These are phyloP conservation scores for Scolopax mira DNA, from an alignment of 2,113 vertebrate species.

Conservation along the genomic window DNA sequence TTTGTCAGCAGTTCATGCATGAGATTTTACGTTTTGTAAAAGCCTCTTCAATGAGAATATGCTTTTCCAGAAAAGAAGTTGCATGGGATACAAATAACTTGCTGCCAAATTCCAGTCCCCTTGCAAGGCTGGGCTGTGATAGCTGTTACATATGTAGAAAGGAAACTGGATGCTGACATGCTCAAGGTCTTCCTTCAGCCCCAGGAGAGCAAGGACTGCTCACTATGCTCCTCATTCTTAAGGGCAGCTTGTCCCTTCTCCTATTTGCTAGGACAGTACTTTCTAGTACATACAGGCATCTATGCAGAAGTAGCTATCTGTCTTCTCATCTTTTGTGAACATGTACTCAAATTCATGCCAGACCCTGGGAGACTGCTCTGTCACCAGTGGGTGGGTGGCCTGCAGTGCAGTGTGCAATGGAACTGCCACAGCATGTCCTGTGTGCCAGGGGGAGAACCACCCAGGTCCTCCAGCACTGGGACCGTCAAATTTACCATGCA, in stretches of 20 bases:
- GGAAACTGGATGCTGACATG: not conserved
- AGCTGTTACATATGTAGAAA: not conserved
- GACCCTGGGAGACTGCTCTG: not conserved
- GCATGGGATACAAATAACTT: not conserved
- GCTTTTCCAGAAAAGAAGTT: not conserved
- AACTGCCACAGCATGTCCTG: fast-evolving
- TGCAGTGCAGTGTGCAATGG: too few relatives aligned
- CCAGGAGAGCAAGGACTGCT: not conserved
- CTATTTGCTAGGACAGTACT: not conserved
- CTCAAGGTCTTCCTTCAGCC: not conserved
- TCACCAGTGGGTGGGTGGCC: fast-evolving
- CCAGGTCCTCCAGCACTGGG: fast-evolving
- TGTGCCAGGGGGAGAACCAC: fast-evolving
- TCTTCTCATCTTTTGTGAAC: not conserved
- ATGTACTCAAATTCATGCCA: not conserved
- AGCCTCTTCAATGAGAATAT: not conserved
- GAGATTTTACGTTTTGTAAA: not conserved
- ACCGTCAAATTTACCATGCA: fast-evolving
- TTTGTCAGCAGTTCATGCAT: not conserved
- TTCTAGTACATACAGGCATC: fast-evolving
- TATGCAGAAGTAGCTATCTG: not conserved
- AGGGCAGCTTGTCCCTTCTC: not conserved
- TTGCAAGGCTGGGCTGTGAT: not conserved
- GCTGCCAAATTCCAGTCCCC: not conserved
- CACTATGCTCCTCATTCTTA: not conserved